Evolutionary conservation across 2,888 invertebrate species (phyloP).

Genomic region (Lycophotia porphyrea): DNA sequence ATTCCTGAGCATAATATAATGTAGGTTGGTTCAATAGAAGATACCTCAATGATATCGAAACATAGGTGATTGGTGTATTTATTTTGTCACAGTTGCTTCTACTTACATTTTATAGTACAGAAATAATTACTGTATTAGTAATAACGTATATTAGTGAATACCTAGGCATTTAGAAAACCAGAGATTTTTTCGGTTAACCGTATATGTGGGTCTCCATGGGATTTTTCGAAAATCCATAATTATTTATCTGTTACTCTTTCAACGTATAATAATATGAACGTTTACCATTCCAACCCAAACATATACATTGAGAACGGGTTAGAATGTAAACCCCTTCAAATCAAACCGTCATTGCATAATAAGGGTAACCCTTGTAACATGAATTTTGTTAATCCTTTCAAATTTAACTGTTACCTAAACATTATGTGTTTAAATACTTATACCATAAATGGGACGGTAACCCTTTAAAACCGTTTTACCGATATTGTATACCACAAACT

Average conservation of each 20-base stretch:
- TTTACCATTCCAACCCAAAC: not conserved
- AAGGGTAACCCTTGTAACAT: constrained; percentile 1
- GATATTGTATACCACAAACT: no score
- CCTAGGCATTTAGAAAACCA: not conserved
- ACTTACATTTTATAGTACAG: not conserved
- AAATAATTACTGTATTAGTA: no score
- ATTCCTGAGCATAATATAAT: constrained; percentile 24
- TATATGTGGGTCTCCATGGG: not conserved
- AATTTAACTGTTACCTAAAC: not conserved
- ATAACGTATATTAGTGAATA: no score
- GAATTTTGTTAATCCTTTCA: not conserved
- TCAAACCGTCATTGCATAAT: not conserved
- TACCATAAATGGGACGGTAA: no score
- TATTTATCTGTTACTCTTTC: not conserved
- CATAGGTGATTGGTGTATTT: constrained; percentile 8
- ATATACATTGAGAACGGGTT: not conserved
- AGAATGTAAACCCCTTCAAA: not conserved
- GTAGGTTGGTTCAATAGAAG: constrained; percentile 27
- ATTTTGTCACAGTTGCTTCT: constrained; percentile 3
- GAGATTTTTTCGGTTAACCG: not conserved
- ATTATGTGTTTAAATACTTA: not conserved
- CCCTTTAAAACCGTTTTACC: no score
- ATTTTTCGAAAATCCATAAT: not conserved
- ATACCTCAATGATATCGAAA: constrained; percentile 13
- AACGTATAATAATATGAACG: not conserved